Evolutionary conservation across 2,797 vertebrate species (phyloP), one percentile per base, ranked within the genome.

Genomic region (Phrynocephalus forsythii): DNA sequence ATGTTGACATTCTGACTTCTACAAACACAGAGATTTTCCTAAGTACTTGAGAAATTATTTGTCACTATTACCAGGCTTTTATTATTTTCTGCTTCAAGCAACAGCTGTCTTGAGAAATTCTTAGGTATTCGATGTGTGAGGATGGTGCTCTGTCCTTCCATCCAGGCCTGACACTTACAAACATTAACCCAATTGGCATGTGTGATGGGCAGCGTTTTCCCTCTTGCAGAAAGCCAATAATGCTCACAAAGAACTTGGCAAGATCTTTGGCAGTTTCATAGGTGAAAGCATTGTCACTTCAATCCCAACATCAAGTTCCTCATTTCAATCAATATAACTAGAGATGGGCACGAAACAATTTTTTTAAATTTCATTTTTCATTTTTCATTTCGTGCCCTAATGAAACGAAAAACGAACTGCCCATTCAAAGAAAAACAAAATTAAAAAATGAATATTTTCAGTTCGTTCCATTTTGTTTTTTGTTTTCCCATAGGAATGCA

Each of bases 161-260:
- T 86, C 71, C 52, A 90, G 80, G 91, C 24, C 38, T 6, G 26
- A 68, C 79, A 56, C 30, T 91, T 38, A 90, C 80, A 93, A 92
- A 86, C 82, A 82, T 91, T 89, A 95, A 93, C 86, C 78, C 79
- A 84, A 6, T 56, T 88, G 90, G 85, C 77, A 83, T 86, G 2
- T 48, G 76, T 93, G 86, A 67, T 60, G 87, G 60, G 48, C 48
- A n/a, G n/a, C 84, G 75, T 87, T 93, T 92, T 92, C 50, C 9
- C 6, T 88, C 90, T 93, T 92, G 86, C n/a, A 79, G 73, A 89
- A 56, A 83, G 56, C 60, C 88, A 88, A 10, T 20, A 33, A 90
- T 5, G 3, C 44, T 52, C 22, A 82, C 18, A 33, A 38, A 84
- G 16, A 15, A 2, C 84, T 87, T n/a, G 83, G 86, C 66, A 78